These are phyloP conservation scores for Urocyon cinereoargenteus DNA, from an alignment of 2,797 vertebrate species.

Conservation along the genomic window DNA sequence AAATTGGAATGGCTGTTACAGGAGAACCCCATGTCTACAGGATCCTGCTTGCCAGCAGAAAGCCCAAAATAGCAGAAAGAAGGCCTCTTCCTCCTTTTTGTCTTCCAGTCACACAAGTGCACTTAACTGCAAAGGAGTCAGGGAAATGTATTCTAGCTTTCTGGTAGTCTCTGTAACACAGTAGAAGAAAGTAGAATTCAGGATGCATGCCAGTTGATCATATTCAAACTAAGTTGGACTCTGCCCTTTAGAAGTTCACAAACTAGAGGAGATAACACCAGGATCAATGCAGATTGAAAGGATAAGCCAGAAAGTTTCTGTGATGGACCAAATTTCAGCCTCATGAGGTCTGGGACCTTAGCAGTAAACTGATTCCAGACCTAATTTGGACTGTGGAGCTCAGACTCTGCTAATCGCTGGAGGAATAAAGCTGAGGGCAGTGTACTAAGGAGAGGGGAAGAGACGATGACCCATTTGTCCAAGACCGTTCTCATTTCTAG, in stretches of 20 bases:
- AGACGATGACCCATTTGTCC: background rate
- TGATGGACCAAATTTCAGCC: background rate
- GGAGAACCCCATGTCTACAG: constrained; percentile 32
- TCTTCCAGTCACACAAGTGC: background rate
- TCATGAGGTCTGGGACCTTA: background rate
- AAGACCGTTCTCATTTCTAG: background rate
- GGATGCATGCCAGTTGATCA: background rate
- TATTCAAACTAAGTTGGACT: background rate
- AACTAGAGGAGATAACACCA: background rate
- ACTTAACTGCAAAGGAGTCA: background rate
- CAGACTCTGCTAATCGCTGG: background rate
- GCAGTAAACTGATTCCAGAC: background rate
- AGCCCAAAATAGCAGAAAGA: background rate
- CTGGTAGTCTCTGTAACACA: background rate
- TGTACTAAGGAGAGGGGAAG: background rate
- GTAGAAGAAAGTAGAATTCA: background rate
- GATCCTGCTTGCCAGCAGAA: constrained; percentile 50
- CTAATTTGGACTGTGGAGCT: constrained; percentile 2
- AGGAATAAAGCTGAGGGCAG: background rate
- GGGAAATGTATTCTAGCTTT: background rate
- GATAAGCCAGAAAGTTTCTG: constrained; percentile 22
- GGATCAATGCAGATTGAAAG: background rate
- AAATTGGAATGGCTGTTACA: background rate
- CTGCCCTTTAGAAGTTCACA: constrained; percentile 18
- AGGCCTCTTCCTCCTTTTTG: background rate